Evolutionary conservation across 2,113 vertebrate species (phyloP).

Genomic region (Trogon melanurus): DNA sequence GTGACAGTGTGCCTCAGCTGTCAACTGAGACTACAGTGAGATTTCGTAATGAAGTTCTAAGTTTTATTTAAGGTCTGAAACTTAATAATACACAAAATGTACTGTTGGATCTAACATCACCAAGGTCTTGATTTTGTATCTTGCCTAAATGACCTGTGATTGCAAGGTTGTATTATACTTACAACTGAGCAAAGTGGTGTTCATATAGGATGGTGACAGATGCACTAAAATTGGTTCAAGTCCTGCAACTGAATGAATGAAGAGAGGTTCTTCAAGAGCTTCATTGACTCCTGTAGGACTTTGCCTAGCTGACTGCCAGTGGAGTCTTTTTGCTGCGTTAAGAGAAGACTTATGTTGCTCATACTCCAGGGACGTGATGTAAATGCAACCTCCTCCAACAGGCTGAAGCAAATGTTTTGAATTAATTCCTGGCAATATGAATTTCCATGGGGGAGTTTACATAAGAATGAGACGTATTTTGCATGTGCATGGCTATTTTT

Average conservation of each 20-base stretch:
- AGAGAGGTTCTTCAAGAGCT: slow-evolving; percentile 40
- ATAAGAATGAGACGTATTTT: not conserved
- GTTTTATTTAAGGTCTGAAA: slow-evolving; percentile 48
- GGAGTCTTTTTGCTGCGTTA: not conserved
- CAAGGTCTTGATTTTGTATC: slow-evolving; percentile 41
- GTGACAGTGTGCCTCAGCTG: not conserved
- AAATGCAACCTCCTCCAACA: not conserved
- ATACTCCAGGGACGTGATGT: not conserved
- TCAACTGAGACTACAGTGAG: not conserved
- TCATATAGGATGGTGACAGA: slow-evolving; percentile 41
- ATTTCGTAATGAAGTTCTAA: slow-evolving; percentile 8
- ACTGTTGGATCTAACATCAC: slow-evolving; percentile 57
- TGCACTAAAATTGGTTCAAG: slow-evolving; percentile 60
- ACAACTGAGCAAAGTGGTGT: slow-evolving; percentile 26
- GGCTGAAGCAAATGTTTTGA: not conserved
- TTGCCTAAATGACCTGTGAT: slow-evolving; percentile 61
- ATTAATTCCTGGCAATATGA: not conserved
- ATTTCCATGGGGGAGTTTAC: not conserved
- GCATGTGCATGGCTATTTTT: not conserved
- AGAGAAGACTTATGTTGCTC: not conserved
- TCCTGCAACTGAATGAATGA: slow-evolving; percentile 53
- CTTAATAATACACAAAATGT: slow-evolving; percentile 54
- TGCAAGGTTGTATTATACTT: slow-evolving; percentile 60
- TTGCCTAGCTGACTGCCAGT: not conserved
- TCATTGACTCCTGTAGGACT: slow-evolving; percentile 42